Conservation (phyloP, 2,113 vertebrate genomes). For the Gobio gobio region DNA sequence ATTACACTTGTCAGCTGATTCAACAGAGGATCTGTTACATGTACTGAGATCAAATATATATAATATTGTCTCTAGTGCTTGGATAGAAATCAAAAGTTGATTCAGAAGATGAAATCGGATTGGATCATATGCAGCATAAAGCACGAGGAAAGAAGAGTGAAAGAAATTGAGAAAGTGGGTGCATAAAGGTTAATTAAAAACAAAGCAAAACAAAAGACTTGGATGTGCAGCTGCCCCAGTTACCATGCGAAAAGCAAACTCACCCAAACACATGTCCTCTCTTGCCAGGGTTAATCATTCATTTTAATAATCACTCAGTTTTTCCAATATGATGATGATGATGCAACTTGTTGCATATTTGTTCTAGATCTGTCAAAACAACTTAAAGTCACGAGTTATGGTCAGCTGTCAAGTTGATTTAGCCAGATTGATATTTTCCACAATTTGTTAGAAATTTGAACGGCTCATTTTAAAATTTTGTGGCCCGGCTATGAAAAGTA, state of each 20-base stretch:
- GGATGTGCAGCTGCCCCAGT: neutral
- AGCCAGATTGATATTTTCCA: neutral
- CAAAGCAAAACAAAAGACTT: neutral
- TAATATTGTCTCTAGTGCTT: no score
- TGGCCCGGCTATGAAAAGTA: neutral
- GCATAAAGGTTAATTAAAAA: neutral
- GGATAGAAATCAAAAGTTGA: neutral
- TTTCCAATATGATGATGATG: neutral
- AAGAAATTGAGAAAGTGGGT: neutral
- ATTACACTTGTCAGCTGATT: neutral
- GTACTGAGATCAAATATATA: no score
- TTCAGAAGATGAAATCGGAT: neutral
- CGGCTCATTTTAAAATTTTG: neutral
- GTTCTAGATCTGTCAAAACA: neutral
- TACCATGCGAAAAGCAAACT: slow-evolving; percentile 8
- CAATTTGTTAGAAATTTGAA: neutral
- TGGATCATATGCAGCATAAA: neutral
- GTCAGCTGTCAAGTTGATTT: neutral
- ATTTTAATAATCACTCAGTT: neutral
- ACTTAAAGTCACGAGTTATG: neutral
- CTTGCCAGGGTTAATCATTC: slow-evolving; percentile 8
- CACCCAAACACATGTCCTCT: neutral
- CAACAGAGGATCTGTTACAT: neutral
- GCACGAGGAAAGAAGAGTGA: neutral
- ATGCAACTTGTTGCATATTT: neutral